Evolutionary conservation across 2,797 vertebrate genomes (phyloP).

Genomic region (Menidia menidia): DNA sequence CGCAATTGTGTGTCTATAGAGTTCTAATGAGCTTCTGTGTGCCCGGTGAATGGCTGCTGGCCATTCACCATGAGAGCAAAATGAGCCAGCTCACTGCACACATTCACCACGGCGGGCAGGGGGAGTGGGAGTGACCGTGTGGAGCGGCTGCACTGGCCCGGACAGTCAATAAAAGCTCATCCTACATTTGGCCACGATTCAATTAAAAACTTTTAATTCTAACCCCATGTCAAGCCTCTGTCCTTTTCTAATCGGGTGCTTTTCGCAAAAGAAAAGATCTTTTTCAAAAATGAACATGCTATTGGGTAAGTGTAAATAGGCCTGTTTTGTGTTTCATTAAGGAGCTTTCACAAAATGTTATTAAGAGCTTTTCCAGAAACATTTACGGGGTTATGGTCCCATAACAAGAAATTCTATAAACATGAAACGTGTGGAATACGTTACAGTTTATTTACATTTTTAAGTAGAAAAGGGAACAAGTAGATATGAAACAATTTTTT

Average conservation of each 20-base stretch:
- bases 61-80: slow-evolving; percentile 91
- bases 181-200: slow-evolving; percentile 29
- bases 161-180: slow-evolving; percentile 63
- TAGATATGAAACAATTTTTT: neutral
- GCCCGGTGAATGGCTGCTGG: slow-evolving; percentile 90
- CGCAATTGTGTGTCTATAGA: slow-evolving; percentile 96
- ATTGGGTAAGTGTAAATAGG: slow-evolving; percentile 13
- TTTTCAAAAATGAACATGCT: neutral
- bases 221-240: neutral
- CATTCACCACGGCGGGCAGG: slow-evolving; percentile 72
- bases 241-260: neutral
- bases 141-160: slow-evolving; percentile 43
- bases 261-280: neutral
- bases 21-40: slow-evolving; percentile 96
- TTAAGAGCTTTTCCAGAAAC: neutral
- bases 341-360: slow-evolving; percentile 13
- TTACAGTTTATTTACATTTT: neutral
- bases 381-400: neutral
- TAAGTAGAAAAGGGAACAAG: neutral
- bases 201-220: slow-evolving; percentile 15
- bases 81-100: slow-evolving; percentile 91
- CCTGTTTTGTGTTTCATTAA: slow-evolving; percentile 17
- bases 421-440: neutral
- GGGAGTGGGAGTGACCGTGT: slow-evolving; percentile 61
- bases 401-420: neutral